Percentiles rank a stretch among this genome's conserved stretches.
These are phyloP conservation scores for Hypercompe scribonia DNA, from an alignment of 2,888 invertebrate species.

Conservation along the genomic window DNA sequence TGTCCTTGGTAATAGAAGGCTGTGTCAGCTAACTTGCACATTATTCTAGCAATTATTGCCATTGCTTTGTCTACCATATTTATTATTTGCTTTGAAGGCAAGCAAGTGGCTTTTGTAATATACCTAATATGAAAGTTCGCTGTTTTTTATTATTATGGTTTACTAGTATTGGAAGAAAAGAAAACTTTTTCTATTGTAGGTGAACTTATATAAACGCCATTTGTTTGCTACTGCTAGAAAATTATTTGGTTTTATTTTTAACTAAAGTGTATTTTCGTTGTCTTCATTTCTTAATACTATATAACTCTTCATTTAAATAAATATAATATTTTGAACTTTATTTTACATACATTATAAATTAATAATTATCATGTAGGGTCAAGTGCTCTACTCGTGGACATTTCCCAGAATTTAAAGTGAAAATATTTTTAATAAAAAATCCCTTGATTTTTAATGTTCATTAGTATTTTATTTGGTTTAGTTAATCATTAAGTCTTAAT, in stretches of 20 bases:
- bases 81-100: slow-evolving; percentile 59
- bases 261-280: too few species aligned
- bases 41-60: slow-evolving; percentile 67
- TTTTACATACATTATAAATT: too few species aligned
- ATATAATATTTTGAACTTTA: too few species aligned
- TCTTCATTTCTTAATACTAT: too few species aligned
- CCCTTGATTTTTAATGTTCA: too few species aligned
- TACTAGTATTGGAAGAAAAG: slow-evolving; percentile 38
- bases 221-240: slow-evolving; percentile 13
- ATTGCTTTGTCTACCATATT: slow-evolving; percentile 56
- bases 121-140: slow-evolving; percentile 43
- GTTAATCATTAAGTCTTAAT: too few species aligned
- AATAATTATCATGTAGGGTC: too few species aligned
- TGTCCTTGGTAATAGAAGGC: slow-evolving; percentile 59
- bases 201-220: slow-evolving; percentile 5
- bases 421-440: too few species aligned
- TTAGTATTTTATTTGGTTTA: too few species aligned
- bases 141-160: slow-evolving; percentile 41
- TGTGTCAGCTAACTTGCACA: slow-evolving; percentile 61
- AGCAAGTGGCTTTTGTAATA: slow-evolving; percentile 50
- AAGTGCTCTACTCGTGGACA: too few species aligned
- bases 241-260: background rate
- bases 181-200: slow-evolving; percentile 14
- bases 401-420: too few species aligned
- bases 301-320: too few species aligned